Base-by-base conservation (phyloP, 2,113 vertebrate genomes). In the Phasianus colchicus region DNA sequence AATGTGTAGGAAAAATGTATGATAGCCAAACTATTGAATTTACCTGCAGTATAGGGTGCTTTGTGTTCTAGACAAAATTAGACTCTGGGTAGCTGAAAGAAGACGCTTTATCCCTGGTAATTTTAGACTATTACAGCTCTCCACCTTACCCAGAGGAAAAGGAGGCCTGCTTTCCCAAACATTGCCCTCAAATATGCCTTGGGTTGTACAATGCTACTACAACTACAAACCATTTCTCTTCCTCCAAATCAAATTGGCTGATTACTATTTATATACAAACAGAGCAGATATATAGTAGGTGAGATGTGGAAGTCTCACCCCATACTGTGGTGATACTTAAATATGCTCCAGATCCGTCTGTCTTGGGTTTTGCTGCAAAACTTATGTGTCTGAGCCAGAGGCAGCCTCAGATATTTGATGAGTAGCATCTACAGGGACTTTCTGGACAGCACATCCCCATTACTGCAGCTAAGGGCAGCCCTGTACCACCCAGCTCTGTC, bases 91-190 rank as follows among this genome's bases (percentile, higher is more conserved):
- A 83, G 78, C 76, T 45, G 27, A 89, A 55, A 85, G 70, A 66
- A 83, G 42, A 38, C 5, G 11, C 17, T 81, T 93, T 67, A 88
- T 67, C 55, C 83, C 67, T 29, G 45, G 27, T 29, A 85, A 64
- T 74, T 88, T 85, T 80, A 88, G 5, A 43, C 54, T 79, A 9
- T 47, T 76, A 8, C 3, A 73, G 42, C 0, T 0, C 15, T 65
- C n/a, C 63, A 89, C 67, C 75, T 94, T 74, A 73, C n/a, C 69
- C 50, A 73, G 63, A 78, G 58, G 94, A 76, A 79, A 86, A 81
- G 45, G 21, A 71, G 15, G 30, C 47, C 71, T 65, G 57, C 30
- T 83, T 86, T 79, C 52, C 57, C 34, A 89, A 84, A 72, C 12
- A 7, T 76, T 89, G 63, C 36, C 54, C 79, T 95, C 60, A 73